A percentile compares a stretch with the other conserved stretches of the same genome.
These are phyloP conservation scores for Cliona cf. orientalis DNA, from an alignment of 37 sponge, comb jelly and placozoan genomes.

Conservation along the genomic window DNA sequence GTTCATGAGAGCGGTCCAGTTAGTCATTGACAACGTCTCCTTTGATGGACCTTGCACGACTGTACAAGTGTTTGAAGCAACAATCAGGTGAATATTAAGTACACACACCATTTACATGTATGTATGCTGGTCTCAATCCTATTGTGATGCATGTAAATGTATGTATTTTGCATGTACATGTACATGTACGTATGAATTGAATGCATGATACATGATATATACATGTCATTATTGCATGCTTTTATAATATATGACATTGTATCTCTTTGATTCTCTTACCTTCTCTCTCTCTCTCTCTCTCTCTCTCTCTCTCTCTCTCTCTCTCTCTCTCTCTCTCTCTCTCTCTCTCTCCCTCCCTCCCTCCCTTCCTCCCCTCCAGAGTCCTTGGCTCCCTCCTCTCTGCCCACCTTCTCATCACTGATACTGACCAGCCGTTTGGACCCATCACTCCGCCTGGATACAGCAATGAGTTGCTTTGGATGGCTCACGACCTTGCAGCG, in stretches of 20 bases:
- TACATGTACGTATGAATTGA: too few relatives aligned
- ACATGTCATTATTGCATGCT: too few relatives aligned
- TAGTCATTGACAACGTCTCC: conserved; percentile 78
- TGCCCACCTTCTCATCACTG: conserved; percentile 86
- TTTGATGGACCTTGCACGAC: conserved; percentile 84
- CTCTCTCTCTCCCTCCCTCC: not conserved
- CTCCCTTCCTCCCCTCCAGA: conserved; percentile 39
- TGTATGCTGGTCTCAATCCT: too few relatives aligned
- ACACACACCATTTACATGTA: not conserved
- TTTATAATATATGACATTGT: too few relatives aligned
- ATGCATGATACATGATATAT: too few relatives aligned
- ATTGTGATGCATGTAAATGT: too few relatives aligned
- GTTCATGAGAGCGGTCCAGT: conserved; percentile 85
- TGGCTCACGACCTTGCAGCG: conserved; percentile 86
- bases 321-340: not conserved
- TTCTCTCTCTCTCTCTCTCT: not conserved
- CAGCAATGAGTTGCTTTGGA: conserved; percentile 75
- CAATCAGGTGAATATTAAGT: conserved; percentile 93
- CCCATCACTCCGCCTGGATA: conserved; percentile 66
- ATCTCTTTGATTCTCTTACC: not conserved
- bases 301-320: not conserved
- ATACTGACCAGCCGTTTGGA: conserved; percentile 75
- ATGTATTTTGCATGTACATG: too few relatives aligned
- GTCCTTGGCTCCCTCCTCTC: conserved; percentile 92
- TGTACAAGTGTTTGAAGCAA: conserved; percentile 98